Conservation (phyloP, 2,797 vertebrate species). For the Enteromius unitaeniatus region DNA sequence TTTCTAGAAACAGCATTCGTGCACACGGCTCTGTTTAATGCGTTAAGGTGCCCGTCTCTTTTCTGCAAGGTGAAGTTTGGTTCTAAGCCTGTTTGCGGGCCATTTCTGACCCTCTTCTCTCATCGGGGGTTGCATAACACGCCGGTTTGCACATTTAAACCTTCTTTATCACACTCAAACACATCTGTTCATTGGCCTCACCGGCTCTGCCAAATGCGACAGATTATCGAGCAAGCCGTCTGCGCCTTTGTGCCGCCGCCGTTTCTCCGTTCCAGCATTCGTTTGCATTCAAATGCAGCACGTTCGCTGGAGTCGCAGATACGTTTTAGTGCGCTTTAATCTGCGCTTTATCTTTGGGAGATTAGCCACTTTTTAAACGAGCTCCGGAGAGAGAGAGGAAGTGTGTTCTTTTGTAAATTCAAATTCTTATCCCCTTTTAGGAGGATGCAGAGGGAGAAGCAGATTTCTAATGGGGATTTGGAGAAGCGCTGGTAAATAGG, state of each 20-base stretch:
- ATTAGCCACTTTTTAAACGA: constrained; percentile 54
- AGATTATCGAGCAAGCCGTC: constrained; percentile 61
- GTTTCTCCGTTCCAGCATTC: constrained; percentile 45
- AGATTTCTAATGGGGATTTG: constrained; percentile 68
- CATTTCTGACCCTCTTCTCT: constrained; percentile 36
- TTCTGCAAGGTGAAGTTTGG: constrained; percentile 47
- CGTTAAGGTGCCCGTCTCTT: constrained; percentile 40
- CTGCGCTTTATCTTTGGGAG: constrained; percentile 65
- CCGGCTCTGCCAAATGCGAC: constrained; percentile 60
- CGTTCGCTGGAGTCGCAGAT: constrained; percentile 39
- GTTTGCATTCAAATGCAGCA: constrained; percentile 60
- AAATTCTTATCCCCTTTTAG: constrained; percentile 70
- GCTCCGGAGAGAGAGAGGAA: constrained; percentile 16
- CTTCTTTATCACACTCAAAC: constrained; percentile 79
- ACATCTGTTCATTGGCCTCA: constrained; percentile 74
- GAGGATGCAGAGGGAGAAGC: constrained; percentile 42
- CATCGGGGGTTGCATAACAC: constrained; percentile 26
- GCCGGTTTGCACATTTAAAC: constrained; percentile 55
- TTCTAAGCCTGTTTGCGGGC: constrained; percentile 58
- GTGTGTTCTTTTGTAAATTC: constrained; percentile 71
- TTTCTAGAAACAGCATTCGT: constrained; percentile 12
- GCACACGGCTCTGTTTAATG: constrained; percentile 18
- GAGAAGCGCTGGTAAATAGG: constrained; percentile 72
- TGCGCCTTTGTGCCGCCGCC: constrained; percentile 54
- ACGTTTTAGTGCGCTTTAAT: constrained; percentile 57